Evolutionary conservation across 1,140 invertebrate species (phyloP), one percentile per base, ranked within the genome.

Genomic region (Platyscapa corneri): DNA sequence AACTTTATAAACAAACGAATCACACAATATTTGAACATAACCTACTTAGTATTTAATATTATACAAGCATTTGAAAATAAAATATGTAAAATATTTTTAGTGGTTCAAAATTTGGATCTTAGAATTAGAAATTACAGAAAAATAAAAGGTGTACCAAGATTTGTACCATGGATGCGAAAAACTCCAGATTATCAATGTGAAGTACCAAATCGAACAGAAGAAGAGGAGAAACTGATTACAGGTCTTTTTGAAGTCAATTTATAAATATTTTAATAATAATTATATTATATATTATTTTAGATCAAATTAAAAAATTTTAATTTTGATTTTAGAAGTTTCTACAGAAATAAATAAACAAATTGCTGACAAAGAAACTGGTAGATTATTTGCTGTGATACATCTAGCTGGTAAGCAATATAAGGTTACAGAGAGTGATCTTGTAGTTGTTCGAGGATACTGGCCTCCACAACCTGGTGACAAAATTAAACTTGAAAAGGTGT

Each of bases 311-410:
- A 7, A 80, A 60, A 18, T 12, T 89, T 39, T 42, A 7, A 49
- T 80, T 87, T 84, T 42, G 42, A 27, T 8, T 37, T 84, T 39
- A 93, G 94, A 90, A 27, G 89, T 95, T 1, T 92, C 94, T 77
- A 89, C 92, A 3, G 94, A 94, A 88, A 94, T 97, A 14, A 96
- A 96, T 86, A 86, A 92, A 39, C 94, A 96, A 90, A 90, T 96
- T 39, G 87, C 89, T 27, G 93, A 92, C 18, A 87, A 93, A 1
- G 91, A 93, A 84, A 93, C 95, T 65, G 97, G 97, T 10, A 93
- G 98, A 74, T 93, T 98, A 72, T 99, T 99, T 94, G 98, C 98
- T 16, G 94, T 99, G 12, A 94, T 99, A 8, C 95, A 98, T 88
- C 84, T 98, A 18, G 94, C 95, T 87, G 97, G 97, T 6, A 97